Conservation (phyloP, 2,797 vertebrate genomes). For the Pipistrellus pipistrellus region DNA sequence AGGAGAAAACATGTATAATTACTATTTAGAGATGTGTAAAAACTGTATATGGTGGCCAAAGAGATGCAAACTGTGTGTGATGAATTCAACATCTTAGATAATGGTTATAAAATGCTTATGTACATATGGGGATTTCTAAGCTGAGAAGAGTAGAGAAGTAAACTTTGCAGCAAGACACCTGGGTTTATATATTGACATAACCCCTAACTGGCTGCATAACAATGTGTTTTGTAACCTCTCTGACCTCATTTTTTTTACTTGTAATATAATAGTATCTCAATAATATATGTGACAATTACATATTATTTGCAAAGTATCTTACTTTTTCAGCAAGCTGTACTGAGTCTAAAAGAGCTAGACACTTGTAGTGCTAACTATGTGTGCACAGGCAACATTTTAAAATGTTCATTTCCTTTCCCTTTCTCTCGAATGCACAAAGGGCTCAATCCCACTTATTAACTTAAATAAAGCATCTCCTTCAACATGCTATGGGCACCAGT, state of each 20-base stretch:
- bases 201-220: neutral
- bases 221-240: neutral
- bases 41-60: neutral
- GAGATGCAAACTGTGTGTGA: neutral
- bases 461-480: neutral
- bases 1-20: slow-evolving; percentile 46
- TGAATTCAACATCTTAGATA: slow-evolving; percentile 24
- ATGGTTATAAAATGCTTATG: neutral
- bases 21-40: slow-evolving; percentile 36
- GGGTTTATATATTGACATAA: slow-evolving; percentile 4
- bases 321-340: neutral
- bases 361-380: neutral
- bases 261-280: neutral
- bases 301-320: neutral
- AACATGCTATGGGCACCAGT: neutral
- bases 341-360: neutral
- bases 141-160: neutral
- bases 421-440: neutral
- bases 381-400: neutral
- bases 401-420: neutral
- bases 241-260: neutral
- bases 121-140: neutral
- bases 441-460: neutral
- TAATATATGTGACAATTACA: neutral
- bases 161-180: neutral